These are phyloP conservation scores for Sebastes steindachneri DNA, from an alignment of 2,797 vertebrate genomes.

Conservation along the genomic window DNA sequence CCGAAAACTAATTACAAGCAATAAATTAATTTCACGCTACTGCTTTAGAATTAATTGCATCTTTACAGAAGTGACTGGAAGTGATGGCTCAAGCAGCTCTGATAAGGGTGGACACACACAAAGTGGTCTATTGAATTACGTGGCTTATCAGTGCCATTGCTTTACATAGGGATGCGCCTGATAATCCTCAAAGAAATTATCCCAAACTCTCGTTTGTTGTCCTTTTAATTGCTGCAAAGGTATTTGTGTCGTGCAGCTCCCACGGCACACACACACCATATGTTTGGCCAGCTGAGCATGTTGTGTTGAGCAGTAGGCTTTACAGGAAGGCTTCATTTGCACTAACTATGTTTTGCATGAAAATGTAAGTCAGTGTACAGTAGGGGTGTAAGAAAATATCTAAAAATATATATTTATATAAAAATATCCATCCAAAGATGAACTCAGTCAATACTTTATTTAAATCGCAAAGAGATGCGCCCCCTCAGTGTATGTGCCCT, in stretches of 20 bases:
- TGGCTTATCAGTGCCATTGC: conserved; percentile 52
- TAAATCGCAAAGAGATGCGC: too few relatives aligned
- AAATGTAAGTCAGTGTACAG: background rate
- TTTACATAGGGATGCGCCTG: conserved; percentile 41
- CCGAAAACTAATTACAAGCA: conserved; percentile 83
- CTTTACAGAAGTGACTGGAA: conserved; percentile 73
- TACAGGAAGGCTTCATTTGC: background rate
- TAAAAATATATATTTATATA: too few relatives aligned
- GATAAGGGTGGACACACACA: conserved; percentile 73
- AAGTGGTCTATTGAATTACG: conserved; percentile 68
- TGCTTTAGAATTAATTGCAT: conserved; percentile 84
- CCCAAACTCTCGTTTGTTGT: conserved; percentile 26
- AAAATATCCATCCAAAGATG: too few relatives aligned
- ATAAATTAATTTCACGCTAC: conserved; percentile 84
- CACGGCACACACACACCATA: background rate
- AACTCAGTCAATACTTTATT: too few relatives aligned
- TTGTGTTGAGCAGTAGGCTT: background rate
- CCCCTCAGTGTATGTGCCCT: too few relatives aligned
- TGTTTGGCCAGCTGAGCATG: conserved; percentile 17
- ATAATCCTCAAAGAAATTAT: conserved; percentile 44
- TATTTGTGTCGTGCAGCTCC: conserved; percentile 38
- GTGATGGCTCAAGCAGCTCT: conserved; percentile 73
- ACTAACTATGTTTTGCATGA: background rate
- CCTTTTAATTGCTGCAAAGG: conserved; percentile 38
- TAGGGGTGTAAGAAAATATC: too few relatives aligned